Percentiles rank a stretch among this genome's conserved stretches.
Conservation (phyloP, 2,888 invertebrate genomes). For the Archips xylosteana region DNA sequence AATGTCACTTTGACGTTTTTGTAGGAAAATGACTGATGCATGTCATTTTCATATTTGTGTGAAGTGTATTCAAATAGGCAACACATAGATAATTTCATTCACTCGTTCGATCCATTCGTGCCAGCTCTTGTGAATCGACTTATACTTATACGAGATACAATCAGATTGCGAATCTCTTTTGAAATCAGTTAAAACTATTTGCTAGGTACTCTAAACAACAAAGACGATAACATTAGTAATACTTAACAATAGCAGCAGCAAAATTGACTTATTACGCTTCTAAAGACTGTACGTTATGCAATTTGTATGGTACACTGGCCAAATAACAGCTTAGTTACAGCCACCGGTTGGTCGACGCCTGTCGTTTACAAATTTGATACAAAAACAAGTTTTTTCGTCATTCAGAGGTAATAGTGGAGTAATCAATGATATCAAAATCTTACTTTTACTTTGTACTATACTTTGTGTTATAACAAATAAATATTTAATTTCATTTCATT, state of each 20-base stretch:
- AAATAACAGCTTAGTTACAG: background rate
- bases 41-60: no score
- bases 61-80: no score
- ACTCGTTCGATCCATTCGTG: no score
- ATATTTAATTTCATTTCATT: no score
- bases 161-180: no score
- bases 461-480: no score
- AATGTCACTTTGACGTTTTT: no score
- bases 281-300: background rate
- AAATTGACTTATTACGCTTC: constrained; percentile 3
- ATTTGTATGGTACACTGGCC: constrained; percentile 1
- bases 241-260: constrained; percentile 2
- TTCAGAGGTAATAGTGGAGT: background rate
- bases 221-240: background rate
- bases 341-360: background rate
- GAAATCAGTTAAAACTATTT: background rate
- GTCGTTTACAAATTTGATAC: background rate
- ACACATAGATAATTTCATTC: no score
- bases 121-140: no score
- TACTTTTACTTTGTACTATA: no score
- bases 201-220: background rate
- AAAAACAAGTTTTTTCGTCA: background rate
- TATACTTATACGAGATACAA: no score
- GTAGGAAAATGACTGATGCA: no score
- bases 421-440: background rate